Evolutionary conservation across 2,113 vertebrate species (phyloP), one percentile per base, ranked within the genome.

Genomic region (Cephalophus harveyi): DNA sequence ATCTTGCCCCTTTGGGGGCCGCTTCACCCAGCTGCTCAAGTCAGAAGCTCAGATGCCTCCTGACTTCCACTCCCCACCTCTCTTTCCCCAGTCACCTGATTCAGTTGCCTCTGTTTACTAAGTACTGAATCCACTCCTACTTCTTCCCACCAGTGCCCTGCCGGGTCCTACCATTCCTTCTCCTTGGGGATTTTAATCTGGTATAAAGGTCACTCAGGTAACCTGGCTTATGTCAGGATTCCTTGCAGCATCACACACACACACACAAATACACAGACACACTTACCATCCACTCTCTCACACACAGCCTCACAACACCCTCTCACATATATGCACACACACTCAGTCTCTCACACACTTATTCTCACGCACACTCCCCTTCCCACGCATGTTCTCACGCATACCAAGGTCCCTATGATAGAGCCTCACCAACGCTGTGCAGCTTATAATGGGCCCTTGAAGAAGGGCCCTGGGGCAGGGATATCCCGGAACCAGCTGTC

Each of bases 401-500:
- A 27, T 25, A 2, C 50, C 21, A 25, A 59, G 40, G 30, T 50
- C 15, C 64, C 59, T 87, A 8, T 14, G 9, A 1, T 3, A 17
- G 50, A 74, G 16, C 48, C 43, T 50, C 21, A 5, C 25, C 8
- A 17, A 27, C 30, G 9, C 25, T n/a, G 23, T 16, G 9, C 30
- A 52, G 3, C 40, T 48, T 74, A n/a, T 30, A 19, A 11, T 40
- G 7, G 55, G 36, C 19, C 11, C 11, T 23, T 33, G 2, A 4
- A 28, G 55, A 71, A 25, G 7, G 48, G 33, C 23, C 4, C 28
- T 2, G 4, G 27, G 28, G 54, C 16, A 3, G 9, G 28, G 43
- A 2, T 0, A 14, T 57, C 27, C 40, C 48, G 12, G 28, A 76
- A 7, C 19, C 13, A 7, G 7, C 15, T 25, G 2, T 21, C 14